Percentiles rank a stretch among this genome's conserved stretches.
phyloP scores from a whole-genome alignment of 2,113 vertebrate species.

The Rallus limicola region DNA sequence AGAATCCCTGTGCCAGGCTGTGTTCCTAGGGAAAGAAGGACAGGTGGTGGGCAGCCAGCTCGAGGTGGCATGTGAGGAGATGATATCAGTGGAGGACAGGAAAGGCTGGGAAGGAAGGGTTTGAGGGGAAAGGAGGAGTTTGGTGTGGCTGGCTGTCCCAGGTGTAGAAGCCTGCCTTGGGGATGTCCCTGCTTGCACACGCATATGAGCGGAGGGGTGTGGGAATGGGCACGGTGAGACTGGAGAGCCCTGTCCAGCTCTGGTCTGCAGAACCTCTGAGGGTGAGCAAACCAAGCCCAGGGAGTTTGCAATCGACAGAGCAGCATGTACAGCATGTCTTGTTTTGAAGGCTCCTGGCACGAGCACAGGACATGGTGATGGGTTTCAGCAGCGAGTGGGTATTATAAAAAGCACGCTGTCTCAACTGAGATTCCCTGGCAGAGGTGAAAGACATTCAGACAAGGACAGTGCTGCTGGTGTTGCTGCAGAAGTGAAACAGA shows the following conservation, averaged over 20 bases:
- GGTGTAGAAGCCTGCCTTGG: neutral
- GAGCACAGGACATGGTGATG: neutral
- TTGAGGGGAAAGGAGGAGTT: neutral
- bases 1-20: neutral
- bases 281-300: neutral
- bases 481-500: constrained; percentile 42
- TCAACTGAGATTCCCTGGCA: constrained; percentile 51
- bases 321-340: neutral
- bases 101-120: neutral
- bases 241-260: neutral
- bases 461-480: neutral
- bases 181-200: neutral
- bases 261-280: neutral
- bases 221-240: neutral
- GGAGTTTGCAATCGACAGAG: neutral
- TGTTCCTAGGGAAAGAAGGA: neutral
- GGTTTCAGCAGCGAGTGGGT: constrained; percentile 10
- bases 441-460: constrained; percentile 33
- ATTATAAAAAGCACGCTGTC: constrained; percentile 28
- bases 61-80: neutral
- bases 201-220: neutral
- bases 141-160: neutral
- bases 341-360: constrained; percentile 50
- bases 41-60: neutral
- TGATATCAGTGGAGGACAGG: neutral